These are phyloP conservation scores for Petrocephalus zakoni DNA, from an alignment of 2,113 vertebrate species.

Conservation along the genomic window DNA sequence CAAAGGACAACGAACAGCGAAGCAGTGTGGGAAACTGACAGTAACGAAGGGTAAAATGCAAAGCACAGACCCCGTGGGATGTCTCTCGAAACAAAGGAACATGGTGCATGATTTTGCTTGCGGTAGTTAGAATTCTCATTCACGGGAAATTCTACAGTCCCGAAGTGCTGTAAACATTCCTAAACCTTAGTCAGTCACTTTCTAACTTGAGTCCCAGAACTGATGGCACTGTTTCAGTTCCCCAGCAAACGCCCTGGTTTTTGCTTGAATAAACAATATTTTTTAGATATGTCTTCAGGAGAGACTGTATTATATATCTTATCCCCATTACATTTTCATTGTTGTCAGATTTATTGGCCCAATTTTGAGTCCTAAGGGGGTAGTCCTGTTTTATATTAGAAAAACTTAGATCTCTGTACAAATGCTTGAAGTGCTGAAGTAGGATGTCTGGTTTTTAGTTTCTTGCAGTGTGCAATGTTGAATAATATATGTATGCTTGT, in stretches of 20 bases:
- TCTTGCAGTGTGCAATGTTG: not conserved
- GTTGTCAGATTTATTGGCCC: constrained; percentile 18
- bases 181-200: constrained; percentile 7
- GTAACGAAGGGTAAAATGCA: constrained; percentile 13
- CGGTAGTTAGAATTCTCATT: constrained; percentile 32
- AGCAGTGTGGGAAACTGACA: not conserved
- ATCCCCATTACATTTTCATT: not conserved
- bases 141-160: constrained; percentile 11
- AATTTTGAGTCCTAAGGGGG: constrained; percentile 8
- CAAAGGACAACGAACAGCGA: not conserved
- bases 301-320: constrained; percentile 1
- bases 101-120: constrained; percentile 23
- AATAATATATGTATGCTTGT: not conserved
- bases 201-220: constrained; percentile 11
- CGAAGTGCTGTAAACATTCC: constrained; percentile 24
- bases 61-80: constrained; percentile 26
- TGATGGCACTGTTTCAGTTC: constrained; percentile 6
- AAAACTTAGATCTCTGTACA: not conserved
- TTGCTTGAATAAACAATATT: constrained; percentile 23
- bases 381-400: not conserved
- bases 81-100: not conserved
- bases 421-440: not conserved
- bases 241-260: constrained; percentile 11
- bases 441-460: not conserved
- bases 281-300: constrained; percentile 9